Evolutionary conservation across 2,888 invertebrate genomes (phyloP), one percentile per base, ranked within the genome.

Genomic region (Tillus elongatus): DNA sequence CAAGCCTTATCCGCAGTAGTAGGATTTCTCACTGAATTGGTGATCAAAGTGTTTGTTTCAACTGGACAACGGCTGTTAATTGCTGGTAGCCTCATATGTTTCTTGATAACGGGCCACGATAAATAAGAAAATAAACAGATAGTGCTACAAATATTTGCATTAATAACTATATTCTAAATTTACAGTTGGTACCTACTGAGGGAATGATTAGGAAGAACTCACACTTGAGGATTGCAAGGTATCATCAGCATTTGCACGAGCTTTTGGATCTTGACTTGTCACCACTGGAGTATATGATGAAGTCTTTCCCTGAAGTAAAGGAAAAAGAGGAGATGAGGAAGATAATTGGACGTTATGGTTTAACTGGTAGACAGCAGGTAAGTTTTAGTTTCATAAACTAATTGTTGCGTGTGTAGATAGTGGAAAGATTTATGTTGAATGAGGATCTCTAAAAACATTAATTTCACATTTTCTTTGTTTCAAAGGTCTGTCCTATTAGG

Each of bases 301-400:
- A 81, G 57, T 78, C 84, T 52, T 99, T 93, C 67, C 97, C 98
- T 0, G 91, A 89, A 8, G 86, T 98, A 4, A 93, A 96, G 54
- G 98, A 99, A 65, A 80, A 87, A 15, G 98, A 99, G 67, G 97
- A 96, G 66, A 97, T 98, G 97, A 74, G 98, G 40, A 95, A 93
- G 68, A 97, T 98, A 51, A 93, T 99, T 54, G 98, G 98, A 1
- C 78, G 97, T 39, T 99, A 96, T 62, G 98, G 98, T 1, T 73
- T 99, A 32, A 91, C 97, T 1, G 98, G 98, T 3, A 77, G 93
- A 42, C 96, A 98, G 59, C 93, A 95, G 72, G 89, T 87, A 49
- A 19, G 24, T 8, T n/a, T 8, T 19, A n/a, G 24, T 19, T 8
- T n/a, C 24, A 19, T 6, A 19, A 19, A n/a, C n/a, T 19, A 6